Evolutionary conservation across 2,113 vertebrate species (phyloP).

Genomic region (human (Homo sapiens)): GRCh38 chr14:33044001-33044500

Average conservation of each 20-base stretch:
- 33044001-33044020: slow-evolving; percentile 11
- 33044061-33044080: background rate
- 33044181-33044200: slow-evolving; percentile 23
- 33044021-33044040: background rate
- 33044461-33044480: background rate
- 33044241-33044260: slow-evolving; percentile 33
- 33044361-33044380: slow-evolving; percentile 8
- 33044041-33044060: background rate
- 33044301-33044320: slow-evolving; percentile 12
- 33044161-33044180: background rate
- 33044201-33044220: slow-evolving; percentile 27
- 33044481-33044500: background rate
- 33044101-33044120: background rate
- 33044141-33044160: background rate
- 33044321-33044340: background rate
- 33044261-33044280: background rate
- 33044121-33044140: slow-evolving; percentile 28
- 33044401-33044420: background rate
- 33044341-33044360: background rate
- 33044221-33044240: slow-evolving; percentile 12
- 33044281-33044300: background rate
- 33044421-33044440: background rate
- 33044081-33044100: slow-evolving; percentile 13
- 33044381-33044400: slow-evolving; percentile 29
- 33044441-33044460: background rate